Evolutionary conservation across 2,888 invertebrate species (phyloP).

Genomic region (Noctua fimbriata): DNA sequence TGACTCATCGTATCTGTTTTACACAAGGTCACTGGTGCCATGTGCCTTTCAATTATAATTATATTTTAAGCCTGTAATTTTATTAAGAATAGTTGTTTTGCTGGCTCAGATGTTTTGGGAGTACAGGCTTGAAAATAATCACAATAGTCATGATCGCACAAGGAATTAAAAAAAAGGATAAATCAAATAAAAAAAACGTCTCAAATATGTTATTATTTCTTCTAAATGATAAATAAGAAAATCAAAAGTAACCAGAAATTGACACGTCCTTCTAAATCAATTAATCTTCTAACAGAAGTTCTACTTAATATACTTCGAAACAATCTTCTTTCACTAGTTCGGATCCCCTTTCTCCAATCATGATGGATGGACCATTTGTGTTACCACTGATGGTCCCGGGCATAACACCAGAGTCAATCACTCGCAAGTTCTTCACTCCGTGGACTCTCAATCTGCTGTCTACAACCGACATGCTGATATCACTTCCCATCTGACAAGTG

Average conservation of each 20-base stretch:
- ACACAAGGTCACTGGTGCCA: background rate
- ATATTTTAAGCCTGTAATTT: background rate
- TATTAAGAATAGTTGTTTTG: background rate
- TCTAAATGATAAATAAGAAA: background rate
- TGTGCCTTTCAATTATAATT: background rate
- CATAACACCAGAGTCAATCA: constrained; percentile 92
- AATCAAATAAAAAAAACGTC: background rate
- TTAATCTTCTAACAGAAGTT: background rate
- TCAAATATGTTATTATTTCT: background rate
- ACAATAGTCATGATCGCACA: background rate
- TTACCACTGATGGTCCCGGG: constrained; percentile 90
- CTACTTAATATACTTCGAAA: background rate
- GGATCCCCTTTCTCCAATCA: constrained; percentile 91
- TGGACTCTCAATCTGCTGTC: constrained; percentile 80
- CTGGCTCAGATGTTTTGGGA: background rate
- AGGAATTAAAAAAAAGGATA: background rate
- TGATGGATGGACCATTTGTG: constrained; percentile 90
- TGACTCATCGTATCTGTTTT: background rate
- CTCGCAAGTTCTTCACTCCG: constrained; percentile 89
- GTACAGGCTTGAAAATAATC: background rate
- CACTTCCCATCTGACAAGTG: constrained; percentile 91
- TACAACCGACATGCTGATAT: constrained; percentile 83
- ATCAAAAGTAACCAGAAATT: background rate
- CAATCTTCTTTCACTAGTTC: constrained; percentile 87
- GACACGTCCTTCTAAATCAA: background rate